These are phyloP conservation scores for Uropsilus gracilis DNA, from an alignment of 2,113 vertebrate genomes.

Conservation along the genomic window DNA sequence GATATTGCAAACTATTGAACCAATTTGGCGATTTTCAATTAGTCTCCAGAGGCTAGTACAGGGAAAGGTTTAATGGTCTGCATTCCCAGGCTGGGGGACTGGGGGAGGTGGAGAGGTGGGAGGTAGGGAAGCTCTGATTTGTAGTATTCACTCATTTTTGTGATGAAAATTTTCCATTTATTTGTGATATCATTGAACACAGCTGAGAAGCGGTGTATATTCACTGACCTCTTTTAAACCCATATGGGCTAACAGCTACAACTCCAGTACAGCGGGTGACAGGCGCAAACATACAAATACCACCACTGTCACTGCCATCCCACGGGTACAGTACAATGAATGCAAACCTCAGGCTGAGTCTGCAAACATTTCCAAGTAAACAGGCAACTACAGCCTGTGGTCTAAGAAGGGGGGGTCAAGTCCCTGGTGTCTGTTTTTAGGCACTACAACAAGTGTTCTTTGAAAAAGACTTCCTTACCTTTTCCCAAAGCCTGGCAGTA, in stretches of 20 bases:
- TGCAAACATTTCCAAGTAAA: background rate
- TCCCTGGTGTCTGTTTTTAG: background rate
- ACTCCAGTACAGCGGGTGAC: background rate
- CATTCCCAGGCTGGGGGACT: background rate
- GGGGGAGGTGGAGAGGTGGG: too few species aligned
- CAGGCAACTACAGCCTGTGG: background rate
- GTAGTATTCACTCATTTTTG: background rate
- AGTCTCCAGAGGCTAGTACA: background rate
- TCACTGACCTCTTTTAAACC: background rate
- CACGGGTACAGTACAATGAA: background rate
- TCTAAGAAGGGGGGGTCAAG: background rate
- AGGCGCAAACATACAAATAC: background rate
- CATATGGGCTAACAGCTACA: accelerated
- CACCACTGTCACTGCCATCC: background rate
- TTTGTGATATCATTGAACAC: background rate
- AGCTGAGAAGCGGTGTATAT: background rate
- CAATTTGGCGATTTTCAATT: background rate
- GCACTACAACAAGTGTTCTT: background rate
- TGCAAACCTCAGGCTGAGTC: background rate
- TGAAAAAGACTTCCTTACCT: background rate
- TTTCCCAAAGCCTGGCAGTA: background rate
- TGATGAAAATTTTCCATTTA: background rate
- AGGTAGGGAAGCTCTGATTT: background rate
- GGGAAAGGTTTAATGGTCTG: background rate
- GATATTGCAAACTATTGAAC: background rate